Percentiles rank a stretch among this genome's conserved stretches.
phyloP scores from a whole-genome alignment of 2,888 invertebrate genomes.

The Conomelus anceps region DNA sequence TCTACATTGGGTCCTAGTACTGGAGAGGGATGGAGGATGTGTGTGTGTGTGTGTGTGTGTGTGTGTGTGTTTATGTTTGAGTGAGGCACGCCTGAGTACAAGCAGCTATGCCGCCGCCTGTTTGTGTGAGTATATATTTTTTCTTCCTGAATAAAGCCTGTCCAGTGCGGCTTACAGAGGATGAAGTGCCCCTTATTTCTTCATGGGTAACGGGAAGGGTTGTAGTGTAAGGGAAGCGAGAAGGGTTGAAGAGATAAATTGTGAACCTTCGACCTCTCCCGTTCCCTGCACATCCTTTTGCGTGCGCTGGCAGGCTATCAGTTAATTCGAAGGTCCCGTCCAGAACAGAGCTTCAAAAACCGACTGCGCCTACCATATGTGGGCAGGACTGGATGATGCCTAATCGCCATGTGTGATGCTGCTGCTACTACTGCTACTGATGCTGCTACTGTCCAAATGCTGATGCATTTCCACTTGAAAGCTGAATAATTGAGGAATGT shows the following conservation, averaged over 20 bases:
- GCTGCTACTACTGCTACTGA: no score
- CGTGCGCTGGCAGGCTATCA: background rate
- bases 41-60: background rate
- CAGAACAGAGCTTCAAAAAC: background rate
- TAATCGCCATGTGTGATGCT: no score
- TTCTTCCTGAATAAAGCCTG: background rate
- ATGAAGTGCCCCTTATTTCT: constrained; percentile 1
- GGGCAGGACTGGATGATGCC: background rate
- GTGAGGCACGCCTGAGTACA: no score
- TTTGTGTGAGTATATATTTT: background rate
- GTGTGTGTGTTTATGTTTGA: no score
- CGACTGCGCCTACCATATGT: background rate
- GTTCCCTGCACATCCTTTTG: background rate
- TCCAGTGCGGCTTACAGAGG: background rate
- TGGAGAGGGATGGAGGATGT: background rate
- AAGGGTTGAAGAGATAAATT: background rate
- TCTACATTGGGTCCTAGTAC: background rate
- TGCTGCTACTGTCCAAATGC: background rate
- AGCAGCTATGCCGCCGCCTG: background rate
- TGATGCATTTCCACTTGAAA: background rate
- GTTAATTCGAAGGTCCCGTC: background rate
- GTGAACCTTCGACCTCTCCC: background rate
- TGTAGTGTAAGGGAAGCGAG: background rate
- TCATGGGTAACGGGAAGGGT: background rate
- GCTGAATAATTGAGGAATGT: background rate